These are phyloP conservation scores for Drosophila quadrilineata DNA, from an alignment of 1,140 invertebrate species.

Conservation along the genomic window DNA sequence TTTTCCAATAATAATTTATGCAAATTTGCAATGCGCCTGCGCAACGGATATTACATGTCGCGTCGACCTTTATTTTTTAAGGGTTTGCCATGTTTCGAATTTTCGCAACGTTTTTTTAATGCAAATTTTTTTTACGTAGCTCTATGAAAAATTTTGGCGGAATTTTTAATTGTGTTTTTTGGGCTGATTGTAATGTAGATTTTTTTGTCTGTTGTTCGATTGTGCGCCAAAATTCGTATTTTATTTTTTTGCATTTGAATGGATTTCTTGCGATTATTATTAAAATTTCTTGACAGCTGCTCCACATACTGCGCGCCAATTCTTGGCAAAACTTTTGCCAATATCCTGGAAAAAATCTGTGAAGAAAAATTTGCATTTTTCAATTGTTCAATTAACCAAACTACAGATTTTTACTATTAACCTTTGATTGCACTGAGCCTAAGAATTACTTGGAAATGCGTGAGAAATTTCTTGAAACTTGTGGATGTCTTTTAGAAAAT, in stretches of 20 bases:
- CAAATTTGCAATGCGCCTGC: constrained; percentile 57
- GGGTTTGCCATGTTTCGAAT: constrained; percentile 48
- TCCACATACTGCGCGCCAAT: constrained; percentile 36
- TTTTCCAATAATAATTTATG: constrained; percentile 77
- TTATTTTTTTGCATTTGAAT: constrained; percentile 73
- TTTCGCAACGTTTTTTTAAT: constrained; percentile 67
- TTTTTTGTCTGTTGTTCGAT: constrained; percentile 77
- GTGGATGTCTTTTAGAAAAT: too few species aligned
- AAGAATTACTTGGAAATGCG: neutral
- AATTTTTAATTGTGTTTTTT: constrained; percentile 74
- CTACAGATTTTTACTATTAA: constrained; percentile 32
- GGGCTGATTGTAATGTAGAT: constrained; percentile 74
- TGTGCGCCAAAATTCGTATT: constrained; percentile 45
- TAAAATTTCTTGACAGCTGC: constrained; percentile 48
- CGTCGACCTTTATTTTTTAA: constrained; percentile 29
- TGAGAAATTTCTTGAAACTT: constrained; percentile 4
- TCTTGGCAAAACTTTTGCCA: constrained; percentile 11
- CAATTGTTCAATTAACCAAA: constrained; percentile 4
- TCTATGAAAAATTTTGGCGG: constrained; percentile 41
- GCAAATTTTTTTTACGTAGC: constrained; percentile 54
- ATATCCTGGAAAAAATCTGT: constrained; percentile 2
- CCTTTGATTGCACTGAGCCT: constrained; percentile 6
- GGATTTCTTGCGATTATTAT: constrained; percentile 55
- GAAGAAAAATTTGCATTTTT: constrained; percentile 52
- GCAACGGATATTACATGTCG: constrained; percentile 67